Evolutionary conservation across 2,797 vertebrate genomes (phyloP).

Genomic region (Netta rufina): DNA sequence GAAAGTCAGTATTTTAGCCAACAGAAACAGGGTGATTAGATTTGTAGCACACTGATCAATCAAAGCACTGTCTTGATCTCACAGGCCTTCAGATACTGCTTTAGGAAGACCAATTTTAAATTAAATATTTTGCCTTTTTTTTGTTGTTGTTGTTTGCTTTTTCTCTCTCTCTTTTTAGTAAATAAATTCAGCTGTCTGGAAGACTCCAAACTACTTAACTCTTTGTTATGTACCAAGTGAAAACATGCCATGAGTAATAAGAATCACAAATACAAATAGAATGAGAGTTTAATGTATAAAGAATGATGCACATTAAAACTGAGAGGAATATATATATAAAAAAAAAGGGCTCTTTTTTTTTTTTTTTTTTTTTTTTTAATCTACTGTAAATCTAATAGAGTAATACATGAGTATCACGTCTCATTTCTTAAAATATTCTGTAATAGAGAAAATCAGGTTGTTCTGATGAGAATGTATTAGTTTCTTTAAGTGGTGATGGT

Average conservation of each 20-base stretch:
- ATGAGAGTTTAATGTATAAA: background rate
- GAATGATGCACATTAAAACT: background rate
- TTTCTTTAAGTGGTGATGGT: background rate
- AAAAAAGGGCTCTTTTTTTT: background rate
- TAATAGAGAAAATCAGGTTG: background rate
- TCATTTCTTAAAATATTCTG: background rate
- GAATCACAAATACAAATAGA: background rate
- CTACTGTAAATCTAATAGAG: no score
- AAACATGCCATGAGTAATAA: background rate
- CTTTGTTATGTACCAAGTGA: background rate
- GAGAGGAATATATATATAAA: background rate
- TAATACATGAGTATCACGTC: background rate
- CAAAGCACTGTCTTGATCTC: background rate
- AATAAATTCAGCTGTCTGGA: background rate
- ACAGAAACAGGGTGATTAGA: constrained; percentile 9
- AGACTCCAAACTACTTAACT: background rate
- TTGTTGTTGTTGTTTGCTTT: background rate
- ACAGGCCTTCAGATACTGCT: background rate
- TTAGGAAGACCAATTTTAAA: background rate
- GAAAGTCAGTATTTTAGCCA: constrained; percentile 29
- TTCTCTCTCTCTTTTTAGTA: background rate
- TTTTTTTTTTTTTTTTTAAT: no score
- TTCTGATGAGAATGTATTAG: background rate
- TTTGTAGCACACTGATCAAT: constrained; percentile 29
- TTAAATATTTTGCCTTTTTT: background rate